Evolutionary conservation across 2,888 invertebrate genomes (phyloP).

Genomic region (Cryptus armator): DNA sequence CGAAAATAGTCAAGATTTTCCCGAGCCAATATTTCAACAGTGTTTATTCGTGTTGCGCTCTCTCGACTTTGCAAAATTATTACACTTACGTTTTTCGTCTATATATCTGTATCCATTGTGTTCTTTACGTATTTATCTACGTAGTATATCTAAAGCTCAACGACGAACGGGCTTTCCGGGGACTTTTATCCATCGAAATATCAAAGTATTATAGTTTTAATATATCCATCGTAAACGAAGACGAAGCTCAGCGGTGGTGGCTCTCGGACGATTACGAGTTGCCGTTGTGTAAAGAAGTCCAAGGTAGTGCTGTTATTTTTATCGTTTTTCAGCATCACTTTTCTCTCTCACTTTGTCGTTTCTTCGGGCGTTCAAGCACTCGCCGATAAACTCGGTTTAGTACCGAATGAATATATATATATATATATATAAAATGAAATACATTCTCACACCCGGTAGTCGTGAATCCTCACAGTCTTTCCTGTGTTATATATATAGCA

Average conservation of each 20-base stretch:
- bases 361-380: constrained; percentile 10
- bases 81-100: neutral
- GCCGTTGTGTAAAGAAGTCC: constrained; percentile 1
- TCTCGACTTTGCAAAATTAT: constrained; percentile 3
- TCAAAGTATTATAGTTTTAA: constrained; percentile 36
- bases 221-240: constrained; percentile 21
- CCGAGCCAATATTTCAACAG: constrained; percentile 29
- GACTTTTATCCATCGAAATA: constrained; percentile 23
- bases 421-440: constrained; percentile 19
- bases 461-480: constrained; percentile 15
- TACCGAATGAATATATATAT: neutral
- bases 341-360: neutral
- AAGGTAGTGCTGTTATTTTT: constrained; percentile 34
- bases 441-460: constrained; percentile 12
- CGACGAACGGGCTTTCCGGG: neutral
- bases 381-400: constrained; percentile 39
- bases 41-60: neutral
- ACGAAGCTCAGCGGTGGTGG: neutral
- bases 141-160: too few species aligned
- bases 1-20: constrained; percentile 10
- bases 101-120: neutral
- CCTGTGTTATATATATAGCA: neutral
- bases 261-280: neutral
- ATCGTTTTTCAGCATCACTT: constrained; percentile 26
- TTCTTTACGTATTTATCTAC: too few species aligned